Evolutionary conservation across 2,797 vertebrate genomes (phyloP), one percentile per base, ranked within the genome.

Genomic region (Galagoides demidoff): DNA sequence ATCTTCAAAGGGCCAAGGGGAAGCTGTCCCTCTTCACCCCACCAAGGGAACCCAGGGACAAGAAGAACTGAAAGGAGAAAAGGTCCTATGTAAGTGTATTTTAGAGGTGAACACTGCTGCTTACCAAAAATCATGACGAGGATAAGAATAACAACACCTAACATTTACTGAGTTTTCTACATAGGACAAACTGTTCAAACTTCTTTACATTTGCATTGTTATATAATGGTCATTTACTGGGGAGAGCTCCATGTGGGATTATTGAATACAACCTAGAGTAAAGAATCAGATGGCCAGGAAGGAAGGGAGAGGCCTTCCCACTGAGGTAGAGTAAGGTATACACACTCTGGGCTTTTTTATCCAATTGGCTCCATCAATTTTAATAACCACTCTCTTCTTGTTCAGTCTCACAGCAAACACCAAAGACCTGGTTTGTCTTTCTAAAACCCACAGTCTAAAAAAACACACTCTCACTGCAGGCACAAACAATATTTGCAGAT

Each of bases 91-190:
- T 66, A 85, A 66, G 27, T 37, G 45, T 55, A n/a, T 63, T 2
- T 77, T 20, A 85, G 61, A 94, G 63, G n/a, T 76, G 45, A 89
- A 84, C 87, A 57, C 39, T 82, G 71, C 64, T 78, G 81, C 66
- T 94, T 94, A 63, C n/a, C 74, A 37, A 71, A 23, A 16, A 31
- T 25, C 31, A 66, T 22, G 73, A 39, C 31, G 25, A 63, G 0
- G 0, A 29, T 52, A 49, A 71, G 0, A 17, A 25, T 10, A 61
- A 63, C 43, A 59, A 49, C 0, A 63, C 52, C 27, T 39, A 66
- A 70, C 52, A 77, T 43, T 39, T 22, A 55, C 68, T 59, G 16
- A 66, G 20, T 45, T 59, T 86, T 37, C 85, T 37, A 64, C 22
- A 52, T 0, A 37, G 37, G 39, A 91, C 25, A 37, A 76, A 76